Evolutionary conservation across 2,113 vertebrate genomes (phyloP).

Genomic region (Octodon degus): DNA sequence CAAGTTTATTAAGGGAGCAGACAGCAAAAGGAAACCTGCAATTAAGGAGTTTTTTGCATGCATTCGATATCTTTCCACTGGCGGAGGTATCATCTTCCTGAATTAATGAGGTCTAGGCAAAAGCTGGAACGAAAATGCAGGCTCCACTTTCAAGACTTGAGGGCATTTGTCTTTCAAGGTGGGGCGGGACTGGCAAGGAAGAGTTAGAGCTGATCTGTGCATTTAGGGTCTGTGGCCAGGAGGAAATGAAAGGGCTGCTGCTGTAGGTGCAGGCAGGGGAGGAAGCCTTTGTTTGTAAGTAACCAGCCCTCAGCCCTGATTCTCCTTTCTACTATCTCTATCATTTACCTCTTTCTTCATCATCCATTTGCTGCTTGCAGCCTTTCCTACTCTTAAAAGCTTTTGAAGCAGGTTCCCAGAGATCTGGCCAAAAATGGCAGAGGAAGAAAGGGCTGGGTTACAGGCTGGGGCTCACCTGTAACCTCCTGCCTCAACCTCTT

Average conservation of each 20-base stretch:
- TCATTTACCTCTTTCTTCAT: no score
- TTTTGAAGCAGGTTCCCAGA: not conserved
- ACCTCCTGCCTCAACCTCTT: no score
- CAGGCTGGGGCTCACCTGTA: no score
- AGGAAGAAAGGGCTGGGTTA: not conserved
- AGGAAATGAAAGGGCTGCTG: not conserved
- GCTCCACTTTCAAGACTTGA: not conserved
- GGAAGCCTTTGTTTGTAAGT: fast-evolving
- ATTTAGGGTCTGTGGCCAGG: not conserved
- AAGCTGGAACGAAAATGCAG: not conserved
- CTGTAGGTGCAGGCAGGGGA: not conserved
- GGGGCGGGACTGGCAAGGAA: not conserved
- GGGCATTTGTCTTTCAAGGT: not conserved
- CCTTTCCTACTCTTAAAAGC: not conserved
- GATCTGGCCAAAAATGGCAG: not conserved
- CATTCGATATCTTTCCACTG: constrained; percentile 39
- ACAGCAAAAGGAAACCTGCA: constrained; percentile 58
- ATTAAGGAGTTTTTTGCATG: constrained; percentile 51
- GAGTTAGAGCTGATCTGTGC: no score
- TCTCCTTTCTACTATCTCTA: fast-evolving
- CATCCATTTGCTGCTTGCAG: no score
- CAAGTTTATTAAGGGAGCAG: constrained; percentile 63
- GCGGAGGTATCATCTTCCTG: constrained; percentile 68
- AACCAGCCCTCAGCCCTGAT: fast-evolving
- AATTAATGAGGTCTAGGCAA: constrained; percentile 51